Evolutionary conservation across 2,888 invertebrate genomes (phyloP), one percentile per base, ranked within the genome.

Genomic region (Volucella bombylans): DNA sequence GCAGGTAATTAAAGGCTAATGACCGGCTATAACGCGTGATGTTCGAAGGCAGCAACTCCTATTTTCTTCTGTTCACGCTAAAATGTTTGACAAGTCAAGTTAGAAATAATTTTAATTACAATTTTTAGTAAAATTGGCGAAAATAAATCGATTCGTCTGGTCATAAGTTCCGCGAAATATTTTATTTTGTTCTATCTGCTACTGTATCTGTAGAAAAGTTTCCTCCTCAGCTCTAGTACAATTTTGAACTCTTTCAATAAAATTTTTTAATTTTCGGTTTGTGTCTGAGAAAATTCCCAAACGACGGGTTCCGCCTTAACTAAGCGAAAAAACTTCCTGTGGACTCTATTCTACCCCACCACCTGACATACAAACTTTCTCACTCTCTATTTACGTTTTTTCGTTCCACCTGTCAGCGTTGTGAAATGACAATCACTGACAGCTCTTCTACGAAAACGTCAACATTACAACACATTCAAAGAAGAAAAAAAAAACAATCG

Each of bases 361-460:
- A 38, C 43, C 14, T 45, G 49, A 59, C 45, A 31, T 23, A 31
- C 31, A 31, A 14, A 18, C 69, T 39, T 11, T 50, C 31, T 11
- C 39, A n/a, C 54, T 39, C 57, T 79, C 50, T 79, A 43, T 65
- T 78, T 69, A 57, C 55, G 1, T 50, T 65, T 59, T 71, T 38
- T 45, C 52, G 47, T 68, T 65, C 73, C 47, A 68, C 50, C 11
- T 76, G 54, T 55, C 61, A 77, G 10, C 45, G 8, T 23, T 55
- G 54, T 67, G 45, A n/a, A n/a, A n/a, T 78, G 69, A 71, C 69
- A 64, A 15, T 69, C 71, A 12, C 18, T 82, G 83, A 83, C 83
- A 83, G 74, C 74, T 76, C 71, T 49, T 15, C 2, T 14, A 15
- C 8, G 11, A 74, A 65, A 83, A 74, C 79, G 83, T 83, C 83